Percentiles rank a stretch among this genome's conserved stretches.
Evolutionary conservation across 92 coral and sea anemone genomes (phyloP).

Genomic region (Chrysogorgia sp.): DNA sequence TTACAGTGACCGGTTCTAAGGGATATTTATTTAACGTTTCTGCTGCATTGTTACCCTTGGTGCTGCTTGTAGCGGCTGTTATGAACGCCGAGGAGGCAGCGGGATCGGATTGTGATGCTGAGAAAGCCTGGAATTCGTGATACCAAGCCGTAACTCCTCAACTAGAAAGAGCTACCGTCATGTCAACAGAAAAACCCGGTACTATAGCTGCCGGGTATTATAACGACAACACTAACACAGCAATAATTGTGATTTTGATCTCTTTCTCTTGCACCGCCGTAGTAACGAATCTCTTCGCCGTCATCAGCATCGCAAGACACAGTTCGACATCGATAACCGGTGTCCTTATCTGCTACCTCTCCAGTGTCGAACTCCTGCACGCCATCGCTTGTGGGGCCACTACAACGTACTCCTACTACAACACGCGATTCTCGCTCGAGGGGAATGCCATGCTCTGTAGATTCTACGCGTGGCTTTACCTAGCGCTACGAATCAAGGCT

Average conservation of each 20-base stretch:
- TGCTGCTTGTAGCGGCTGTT: background rate
- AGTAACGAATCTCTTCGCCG: slow-evolving; percentile 7
- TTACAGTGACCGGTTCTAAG: no score
- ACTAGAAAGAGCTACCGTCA: background rate
- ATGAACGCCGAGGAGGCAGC: background rate
- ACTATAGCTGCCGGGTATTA: background rate
- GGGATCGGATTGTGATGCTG: background rate
- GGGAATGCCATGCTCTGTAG: slow-evolving; percentile 14
- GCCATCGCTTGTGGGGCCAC: slow-evolving; percentile 22
- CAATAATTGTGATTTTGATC: slow-evolving; percentile 15
- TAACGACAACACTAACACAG: background rate
- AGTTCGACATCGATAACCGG: background rate
- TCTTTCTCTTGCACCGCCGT: background rate
- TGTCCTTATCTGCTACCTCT: background rate
- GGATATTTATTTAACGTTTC: no score
- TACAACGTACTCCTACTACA: slow-evolving; percentile 15
- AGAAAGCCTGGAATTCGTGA: background rate
- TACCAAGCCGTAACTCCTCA: background rate
- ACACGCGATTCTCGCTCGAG: background rate
- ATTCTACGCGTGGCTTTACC: slow-evolving; percentile 25
- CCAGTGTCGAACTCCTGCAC: slow-evolving; percentile 6
- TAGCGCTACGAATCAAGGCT: slow-evolving; percentile 11
- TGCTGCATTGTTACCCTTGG: background rate
- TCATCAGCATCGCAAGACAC: slow-evolving; percentile 21
- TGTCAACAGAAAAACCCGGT: slow-evolving; percentile 3